Evolutionary conservation across 2,797 vertebrate genomes (phyloP).

Genomic region (Pelochelys cantorii): DNA sequence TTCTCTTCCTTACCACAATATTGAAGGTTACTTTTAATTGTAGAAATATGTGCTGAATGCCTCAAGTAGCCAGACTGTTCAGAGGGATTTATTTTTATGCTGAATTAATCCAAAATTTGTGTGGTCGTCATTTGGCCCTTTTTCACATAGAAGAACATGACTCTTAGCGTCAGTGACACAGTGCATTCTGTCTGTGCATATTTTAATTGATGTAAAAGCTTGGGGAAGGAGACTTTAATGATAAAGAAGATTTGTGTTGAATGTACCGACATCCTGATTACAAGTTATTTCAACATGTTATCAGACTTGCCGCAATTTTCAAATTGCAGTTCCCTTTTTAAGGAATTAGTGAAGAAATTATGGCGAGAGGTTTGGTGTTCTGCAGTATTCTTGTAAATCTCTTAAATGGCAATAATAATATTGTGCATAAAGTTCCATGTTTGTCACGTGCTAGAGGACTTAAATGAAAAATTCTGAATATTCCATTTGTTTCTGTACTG

Average conservation of each 20-base stretch:
- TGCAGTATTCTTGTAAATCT: conserved; percentile 22
- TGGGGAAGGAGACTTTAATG: not conserved
- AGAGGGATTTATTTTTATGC: not conserved
- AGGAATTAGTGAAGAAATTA: not conserved
- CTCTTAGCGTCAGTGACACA: not conserved
- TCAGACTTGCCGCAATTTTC: not conserved
- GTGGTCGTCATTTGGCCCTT: not conserved
- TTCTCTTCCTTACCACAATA: not conserved
- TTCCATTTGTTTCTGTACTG: not conserved
- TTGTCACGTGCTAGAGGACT: not conserved
- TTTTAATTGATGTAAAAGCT: not conserved
- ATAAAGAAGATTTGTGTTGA: not conserved
- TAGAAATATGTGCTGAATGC: not conserved
- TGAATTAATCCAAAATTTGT: not conserved
- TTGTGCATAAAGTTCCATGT: not conserved
- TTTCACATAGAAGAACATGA: not conserved
- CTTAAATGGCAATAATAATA: not conserved
- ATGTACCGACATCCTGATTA: not conserved
- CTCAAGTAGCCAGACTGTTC: not conserved
- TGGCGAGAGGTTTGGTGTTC: not conserved
- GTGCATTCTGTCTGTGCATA: not conserved
- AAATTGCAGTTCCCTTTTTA: not conserved
- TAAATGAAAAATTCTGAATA: not conserved
- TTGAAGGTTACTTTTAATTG: not conserved
- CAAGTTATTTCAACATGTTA: fast-evolving